Conservation (phyloP, 2,113 vertebrate genomes). For the Leucosticte australis region DNA sequence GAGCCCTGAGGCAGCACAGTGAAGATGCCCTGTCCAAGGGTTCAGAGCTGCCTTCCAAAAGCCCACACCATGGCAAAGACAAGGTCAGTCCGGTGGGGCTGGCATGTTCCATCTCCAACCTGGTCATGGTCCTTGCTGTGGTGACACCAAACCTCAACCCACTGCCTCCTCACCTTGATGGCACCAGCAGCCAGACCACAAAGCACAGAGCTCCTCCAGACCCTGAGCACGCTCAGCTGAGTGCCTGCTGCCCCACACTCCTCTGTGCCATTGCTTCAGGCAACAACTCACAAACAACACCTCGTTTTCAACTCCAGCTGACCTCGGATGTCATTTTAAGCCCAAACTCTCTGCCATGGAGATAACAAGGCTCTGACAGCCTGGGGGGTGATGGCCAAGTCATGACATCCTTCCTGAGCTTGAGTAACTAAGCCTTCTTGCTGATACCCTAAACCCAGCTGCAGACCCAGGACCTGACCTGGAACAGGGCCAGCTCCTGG, state of each 20-base stretch:
- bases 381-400: background rate
- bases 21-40: background rate
- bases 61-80: background rate
- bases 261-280: background rate
- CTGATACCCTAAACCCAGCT: background rate
- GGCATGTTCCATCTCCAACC: background rate
- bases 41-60: background rate
- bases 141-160: background rate
- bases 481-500: background rate
- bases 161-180: background rate
- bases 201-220: background rate
- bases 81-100: background rate
- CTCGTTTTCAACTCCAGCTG: background rate
- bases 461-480: background rate
- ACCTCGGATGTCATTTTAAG: background rate
- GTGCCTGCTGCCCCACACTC: fast-evolving
- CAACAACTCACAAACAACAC: background rate
- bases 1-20: background rate
- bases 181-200: background rate
- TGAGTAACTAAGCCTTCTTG: background rate
- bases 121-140: background rate
- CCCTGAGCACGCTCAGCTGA: fast-evolving
- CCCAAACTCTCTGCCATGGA: background rate
- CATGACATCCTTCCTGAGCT: background rate
- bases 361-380: background rate